These are phyloP conservation scores for Oncorhynchus clarkii DNA, from an alignment of 2,113 vertebrate species.

Conservation along the genomic window DNA sequence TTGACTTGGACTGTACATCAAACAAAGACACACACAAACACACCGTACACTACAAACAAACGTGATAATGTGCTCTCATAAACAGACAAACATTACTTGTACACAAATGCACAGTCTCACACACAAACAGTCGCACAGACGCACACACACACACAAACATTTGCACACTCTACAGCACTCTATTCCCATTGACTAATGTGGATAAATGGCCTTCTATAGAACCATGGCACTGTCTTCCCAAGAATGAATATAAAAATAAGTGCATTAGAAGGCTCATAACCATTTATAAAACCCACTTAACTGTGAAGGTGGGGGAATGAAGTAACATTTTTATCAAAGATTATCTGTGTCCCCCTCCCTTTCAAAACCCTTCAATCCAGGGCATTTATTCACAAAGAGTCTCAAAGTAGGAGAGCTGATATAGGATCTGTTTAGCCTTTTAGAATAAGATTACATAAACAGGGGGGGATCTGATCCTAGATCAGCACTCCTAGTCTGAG, in stretches of 20 bases:
- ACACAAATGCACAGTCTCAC: no score
- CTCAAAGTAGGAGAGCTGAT: no score
- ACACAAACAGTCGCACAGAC: neutral
- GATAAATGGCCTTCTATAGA: constrained; percentile 45
- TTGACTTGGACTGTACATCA: no score
- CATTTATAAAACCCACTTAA: constrained; percentile 54
- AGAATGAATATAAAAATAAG: constrained; percentile 41
- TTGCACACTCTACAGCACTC: constrained; percentile 20
- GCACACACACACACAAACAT: neutral
- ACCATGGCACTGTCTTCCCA: constrained; percentile 6
- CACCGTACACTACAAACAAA: neutral
- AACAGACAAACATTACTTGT: no score
- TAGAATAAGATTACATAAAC: no score
- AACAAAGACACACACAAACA: neutral
- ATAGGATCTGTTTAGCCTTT: no score
- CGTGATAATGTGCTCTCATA: neutral
- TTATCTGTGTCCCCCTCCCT: neutral
- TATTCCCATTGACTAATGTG: constrained; percentile 35
- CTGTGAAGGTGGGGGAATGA: neutral
- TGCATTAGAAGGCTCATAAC: constrained; percentile 45
- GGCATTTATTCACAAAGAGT: no score
- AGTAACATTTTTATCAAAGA: neutral
- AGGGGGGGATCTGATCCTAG: no score
- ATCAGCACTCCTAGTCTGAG: no score
- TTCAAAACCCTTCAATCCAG: no score